Evolutionary conservation across 1,140 invertebrate genomes (phyloP).

Genomic region (Conus ventricosus): DNA sequence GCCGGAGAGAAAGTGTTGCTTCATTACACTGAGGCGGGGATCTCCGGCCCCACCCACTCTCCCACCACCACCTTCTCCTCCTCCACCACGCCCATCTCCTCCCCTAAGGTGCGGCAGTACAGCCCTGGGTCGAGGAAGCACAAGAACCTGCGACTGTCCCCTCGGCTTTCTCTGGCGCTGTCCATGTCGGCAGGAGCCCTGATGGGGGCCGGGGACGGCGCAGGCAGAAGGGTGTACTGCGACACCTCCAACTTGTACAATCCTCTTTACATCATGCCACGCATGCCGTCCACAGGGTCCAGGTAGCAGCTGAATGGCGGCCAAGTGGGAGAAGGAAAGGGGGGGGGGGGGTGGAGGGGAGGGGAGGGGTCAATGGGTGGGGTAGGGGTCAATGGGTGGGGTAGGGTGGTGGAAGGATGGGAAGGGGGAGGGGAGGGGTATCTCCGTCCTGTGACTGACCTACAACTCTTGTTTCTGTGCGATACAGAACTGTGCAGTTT

Average conservation of each 20-base stretch:
- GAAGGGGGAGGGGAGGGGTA: neutral
- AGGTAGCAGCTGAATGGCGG: neutral
- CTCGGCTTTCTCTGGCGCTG: neutral
- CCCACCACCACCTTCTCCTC: neutral
- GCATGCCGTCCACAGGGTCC: neutral
- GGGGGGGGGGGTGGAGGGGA: no score
- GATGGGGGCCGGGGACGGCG: neutral
- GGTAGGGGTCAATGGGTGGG: no score
- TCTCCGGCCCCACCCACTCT: neutral
- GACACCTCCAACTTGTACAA: neutral
- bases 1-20: neutral
- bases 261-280: neutral
- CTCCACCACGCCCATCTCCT: neutral
- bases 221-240: neutral
- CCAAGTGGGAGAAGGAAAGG: no score
- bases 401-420: no score
- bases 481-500: no score
- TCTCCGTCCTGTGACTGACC: neutral
- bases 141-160: neutral
- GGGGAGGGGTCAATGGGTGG: no score
- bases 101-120: conserved; percentile 17
- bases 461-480: neutral
- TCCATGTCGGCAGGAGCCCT: neutral
- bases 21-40: neutral
- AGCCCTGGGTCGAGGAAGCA: neutral